Base-by-base conservation (phyloP, 1,140 invertebrate species). In the Drosophila mauritiana region DNA sequence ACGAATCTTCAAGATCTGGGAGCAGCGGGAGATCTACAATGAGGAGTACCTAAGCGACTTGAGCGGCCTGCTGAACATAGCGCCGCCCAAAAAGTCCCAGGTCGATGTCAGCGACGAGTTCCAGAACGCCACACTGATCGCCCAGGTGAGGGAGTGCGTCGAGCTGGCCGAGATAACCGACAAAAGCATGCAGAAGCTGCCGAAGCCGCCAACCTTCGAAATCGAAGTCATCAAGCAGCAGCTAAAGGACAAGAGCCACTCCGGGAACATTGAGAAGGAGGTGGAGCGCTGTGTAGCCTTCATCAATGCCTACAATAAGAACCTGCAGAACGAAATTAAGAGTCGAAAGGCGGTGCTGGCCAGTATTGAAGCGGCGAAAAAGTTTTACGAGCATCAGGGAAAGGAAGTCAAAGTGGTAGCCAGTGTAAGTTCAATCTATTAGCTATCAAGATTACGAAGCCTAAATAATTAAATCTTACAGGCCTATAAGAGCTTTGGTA, bases 1-100 rank as follows among this genome's bases (percentile, higher is more conserved):
- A 59, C 93, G 98, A 57, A 97, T 99, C 65, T 97, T 98, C 90
- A 97, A 97, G 86, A 98, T 99, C 56, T 99, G 98, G 98, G 96
- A 97, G 92, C 96, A 98, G 86, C 93, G 98, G 83, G 95, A 95
- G 68, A 95, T 98, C 7, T 98, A 98, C 92, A 96, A 96, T 91
- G 95, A 97, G 85, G 96, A 96, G 78, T 98, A 98, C 91, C 94
- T 98, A 11, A 94, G 96, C 22, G 97, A 98, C 93, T 93, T 98
- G 5, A 96, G 95, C 25, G 96, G 96, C 10, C 92, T 97, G 13
- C 93, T 97, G 6, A 96, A 95, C 67, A 95, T 96, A 27, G 94
- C 95, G 15, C 95, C 95, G 31, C 94, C 95, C 64, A 96, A 96
- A 80, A 95, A 95, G 83, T 95, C 96, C 86, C 93, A 94, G 82